These are phyloP conservation scores for Noctua pronuba DNA, from an alignment of 2,888 invertebrate genomes.

Conservation along the genomic window DNA sequence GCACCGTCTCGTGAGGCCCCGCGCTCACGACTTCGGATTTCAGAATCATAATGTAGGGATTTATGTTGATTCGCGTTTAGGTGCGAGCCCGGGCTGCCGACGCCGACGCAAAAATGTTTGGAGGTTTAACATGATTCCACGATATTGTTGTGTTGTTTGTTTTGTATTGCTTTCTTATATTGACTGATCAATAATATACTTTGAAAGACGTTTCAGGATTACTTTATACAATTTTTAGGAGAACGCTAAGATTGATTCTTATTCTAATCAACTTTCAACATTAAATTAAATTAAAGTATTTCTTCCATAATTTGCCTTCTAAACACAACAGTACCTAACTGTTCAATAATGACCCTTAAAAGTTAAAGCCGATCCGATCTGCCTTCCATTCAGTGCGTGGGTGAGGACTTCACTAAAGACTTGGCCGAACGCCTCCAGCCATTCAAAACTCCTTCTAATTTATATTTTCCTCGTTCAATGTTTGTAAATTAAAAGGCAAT, in stretches of 20 bases:
- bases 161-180: constrained; percentile 29
- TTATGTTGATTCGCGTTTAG: constrained; percentile 71
- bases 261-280: not conserved
- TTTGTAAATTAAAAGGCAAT: constrained; percentile 33
- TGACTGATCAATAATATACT: constrained; percentile 21
- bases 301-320: constrained; percentile 3
- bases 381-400: constrained; percentile 26
- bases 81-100: constrained; percentile 40
- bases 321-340: constrained; percentile 27
- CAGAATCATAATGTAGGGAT: constrained; percentile 66
- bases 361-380: constrained; percentile 31
- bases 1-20: constrained; percentile 66
- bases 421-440: constrained; percentile 23
- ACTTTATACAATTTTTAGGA: not conserved
- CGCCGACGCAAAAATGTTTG: constrained; percentile 45
- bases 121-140: constrained; percentile 55
- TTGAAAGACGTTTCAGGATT: not conserved
- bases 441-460: constrained; percentile 21
- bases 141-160: constrained; percentile 60
- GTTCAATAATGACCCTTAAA: constrained; percentile 34
- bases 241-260: not conserved
- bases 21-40: constrained; percentile 51
- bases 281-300: constrained; percentile 7
- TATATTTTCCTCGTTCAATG: constrained; percentile 28
- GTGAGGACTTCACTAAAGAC: constrained; percentile 19